Percentiles rank a stretch among this genome's conserved stretches.
Conservation (phyloP, 2,113 vertebrate species). For the Leiothrix lutea region DNA sequence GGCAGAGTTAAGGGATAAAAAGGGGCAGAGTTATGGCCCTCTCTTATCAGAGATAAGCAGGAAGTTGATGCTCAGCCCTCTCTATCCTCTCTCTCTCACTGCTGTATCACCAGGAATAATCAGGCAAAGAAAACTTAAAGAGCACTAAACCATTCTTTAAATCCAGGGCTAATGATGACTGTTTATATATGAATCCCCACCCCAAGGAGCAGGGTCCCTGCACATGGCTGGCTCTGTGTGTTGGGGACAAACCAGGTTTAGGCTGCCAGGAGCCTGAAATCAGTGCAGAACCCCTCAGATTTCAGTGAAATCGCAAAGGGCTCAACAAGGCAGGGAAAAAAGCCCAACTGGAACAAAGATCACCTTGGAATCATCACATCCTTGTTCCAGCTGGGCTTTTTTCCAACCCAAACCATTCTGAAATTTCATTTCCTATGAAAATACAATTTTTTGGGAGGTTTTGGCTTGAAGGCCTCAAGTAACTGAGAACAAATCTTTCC, state of each 20-base stretch:
- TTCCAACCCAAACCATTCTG: background rate
- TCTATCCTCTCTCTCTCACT: rapidly evolving
- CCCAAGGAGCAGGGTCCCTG: background rate
- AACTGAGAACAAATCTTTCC: background rate
- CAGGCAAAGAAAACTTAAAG: background rate
- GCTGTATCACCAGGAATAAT: background rate
- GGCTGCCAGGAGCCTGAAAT: background rate
- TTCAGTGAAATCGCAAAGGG: background rate
- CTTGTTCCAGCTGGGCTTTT: background rate
- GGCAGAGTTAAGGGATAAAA: background rate
- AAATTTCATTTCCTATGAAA: background rate
- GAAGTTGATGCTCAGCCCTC: background rate
- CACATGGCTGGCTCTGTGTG: background rate
- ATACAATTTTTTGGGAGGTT: rapidly evolving
- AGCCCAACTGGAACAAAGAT: background rate
- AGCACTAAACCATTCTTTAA: background rate
- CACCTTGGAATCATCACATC: rapidly evolving
- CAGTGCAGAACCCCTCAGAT: background rate
- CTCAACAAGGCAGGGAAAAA: background rate
- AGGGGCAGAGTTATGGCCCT: background rate
- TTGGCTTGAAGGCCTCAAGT: background rate
- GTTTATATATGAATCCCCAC: background rate
- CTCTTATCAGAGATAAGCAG: background rate
- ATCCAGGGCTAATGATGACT: background rate
- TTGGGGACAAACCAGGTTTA: background rate